Evolutionary conservation across 2,888 invertebrate species (phyloP).

Genomic region (Dolichomitus sp.): DNA sequence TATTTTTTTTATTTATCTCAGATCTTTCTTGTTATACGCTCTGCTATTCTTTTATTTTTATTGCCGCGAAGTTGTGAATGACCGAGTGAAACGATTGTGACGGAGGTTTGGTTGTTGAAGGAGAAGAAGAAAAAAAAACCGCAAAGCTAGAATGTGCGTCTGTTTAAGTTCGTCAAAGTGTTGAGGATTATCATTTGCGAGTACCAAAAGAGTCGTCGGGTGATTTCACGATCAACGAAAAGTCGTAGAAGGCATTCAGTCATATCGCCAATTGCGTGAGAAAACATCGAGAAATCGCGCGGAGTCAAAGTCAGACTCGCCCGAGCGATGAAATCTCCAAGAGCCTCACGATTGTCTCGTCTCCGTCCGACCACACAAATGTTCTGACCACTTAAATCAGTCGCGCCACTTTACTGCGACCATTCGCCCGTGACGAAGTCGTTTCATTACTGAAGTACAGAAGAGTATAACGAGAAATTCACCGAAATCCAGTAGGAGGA

Average conservation of each 20-base stretch:
- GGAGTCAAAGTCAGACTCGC: conserved; percentile 28
- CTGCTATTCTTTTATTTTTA: not conserved
- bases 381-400: conserved; percentile 45
- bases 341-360: conserved; percentile 48
- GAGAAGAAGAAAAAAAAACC: not conserved
- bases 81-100: conserved; percentile 27
- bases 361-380: conserved; percentile 55
- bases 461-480: not conserved
- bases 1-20: not conserved
- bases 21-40: not conserved
- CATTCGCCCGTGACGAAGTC: not conserved
- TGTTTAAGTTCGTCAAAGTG: conserved; percentile 30
- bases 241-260: conserved; percentile 11
- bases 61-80: conserved; percentile 13
- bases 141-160: conserved; percentile 22
- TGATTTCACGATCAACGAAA: conserved; percentile 12
- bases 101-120: not conserved
- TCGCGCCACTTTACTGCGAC: conserved; percentile 13
- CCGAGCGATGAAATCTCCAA: conserved; percentile 67
- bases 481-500: not conserved
- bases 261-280: conserved; percentile 19
- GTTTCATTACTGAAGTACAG: not conserved
- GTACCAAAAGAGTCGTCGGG: conserved; percentile 6
- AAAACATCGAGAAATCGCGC: conserved; percentile 3
- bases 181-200: conserved; percentile 26